phyloP scores from a whole-genome alignment of 2,888 invertebrate species.

The Diogma glabrata region DNA sequence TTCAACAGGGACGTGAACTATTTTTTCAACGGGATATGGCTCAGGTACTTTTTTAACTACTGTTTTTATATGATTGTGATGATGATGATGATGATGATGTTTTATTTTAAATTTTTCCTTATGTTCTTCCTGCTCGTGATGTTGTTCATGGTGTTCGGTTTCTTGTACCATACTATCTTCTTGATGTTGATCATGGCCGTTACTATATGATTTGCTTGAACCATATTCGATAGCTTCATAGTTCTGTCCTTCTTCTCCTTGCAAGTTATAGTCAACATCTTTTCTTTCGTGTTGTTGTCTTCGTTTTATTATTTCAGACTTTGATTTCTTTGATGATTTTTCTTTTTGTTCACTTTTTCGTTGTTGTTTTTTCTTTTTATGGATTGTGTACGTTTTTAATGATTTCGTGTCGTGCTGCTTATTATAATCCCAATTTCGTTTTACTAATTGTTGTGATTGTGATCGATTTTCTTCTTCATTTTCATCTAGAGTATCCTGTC shows the following conservation, averaged over 20 bases:
- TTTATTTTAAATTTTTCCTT: slow-evolving; percentile 33
- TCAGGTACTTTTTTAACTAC: slow-evolving; percentile 43
- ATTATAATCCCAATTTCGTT: background rate
- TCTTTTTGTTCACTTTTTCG: background rate
- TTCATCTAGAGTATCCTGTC: slow-evolving; percentile 27
- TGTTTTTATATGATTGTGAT: slow-evolving; percentile 50
- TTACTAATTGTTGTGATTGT: slow-evolving; percentile 1
- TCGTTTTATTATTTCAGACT: no score
- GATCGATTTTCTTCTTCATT: slow-evolving; percentile 8
- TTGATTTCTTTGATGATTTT: background rate
- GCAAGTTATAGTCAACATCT: slow-evolving; percentile 27
- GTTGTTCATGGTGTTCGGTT: slow-evolving; percentile 17
- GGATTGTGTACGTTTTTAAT: background rate
- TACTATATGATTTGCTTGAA: background rate
- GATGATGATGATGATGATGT: slow-evolving; percentile 54
- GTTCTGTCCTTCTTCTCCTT: slow-evolving; percentile 25
- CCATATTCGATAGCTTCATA: background rate
- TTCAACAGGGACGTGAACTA: slow-evolving; percentile 36
- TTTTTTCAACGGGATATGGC: slow-evolving; percentile 41
- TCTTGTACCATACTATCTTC: background rate
- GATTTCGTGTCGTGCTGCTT: background rate
- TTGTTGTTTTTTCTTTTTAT: background rate
- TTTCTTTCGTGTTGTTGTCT: slow-evolving; percentile 1
- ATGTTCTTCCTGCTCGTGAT: slow-evolving; percentile 18
- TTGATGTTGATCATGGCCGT: no score